Evolutionary conservation across 1,140 invertebrate species (phyloP), one percentile per base, ranked within the genome.

Genomic region (Achroia grisella): DNA sequence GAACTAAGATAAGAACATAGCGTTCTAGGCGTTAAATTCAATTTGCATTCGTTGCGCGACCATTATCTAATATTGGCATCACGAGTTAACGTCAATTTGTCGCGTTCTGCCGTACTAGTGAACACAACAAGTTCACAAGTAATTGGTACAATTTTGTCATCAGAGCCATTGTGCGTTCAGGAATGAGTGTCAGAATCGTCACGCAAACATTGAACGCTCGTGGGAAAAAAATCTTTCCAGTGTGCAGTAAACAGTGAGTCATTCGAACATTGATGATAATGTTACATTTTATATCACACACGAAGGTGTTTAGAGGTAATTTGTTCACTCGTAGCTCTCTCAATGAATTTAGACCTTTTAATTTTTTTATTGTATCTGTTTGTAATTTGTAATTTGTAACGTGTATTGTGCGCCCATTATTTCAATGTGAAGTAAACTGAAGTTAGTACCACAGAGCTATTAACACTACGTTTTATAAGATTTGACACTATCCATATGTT

Each of bases 31-130:
- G 52, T 35, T 39, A 28, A 67, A 72, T 70, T 68, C 64, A 76
- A 82, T 82, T 71, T 76, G 66, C 71, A 73, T 74, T 76, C 66
- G 68, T 69, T 70, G 56, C 59, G 42, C 57, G 56, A 39, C 69
- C 60, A 82, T 82, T 78, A 82, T 80, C 72, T 74, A 82, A 79
- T 82, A 80, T 74, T 62, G 69, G 62, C 56, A 57, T 52, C 52
- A 52, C 53, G 46, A 59, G 41, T 47, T 53, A 41, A 49, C 41
- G 56, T 52, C 74, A 76, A 81, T 76, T 71, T 65, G 68, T 55
- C 44, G 51, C 45, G 45, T 50, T 56, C 34, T 35, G 11, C 6
- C 32, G 32, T 23, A 23, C 57, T 57, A 51, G 56, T 33, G 50
- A 47, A 15, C 45, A 29, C 45, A 56, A 64, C 75, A 68, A 71